Conservation (phyloP, 2,113 vertebrate species). For the Nipponia nippon region DNA sequence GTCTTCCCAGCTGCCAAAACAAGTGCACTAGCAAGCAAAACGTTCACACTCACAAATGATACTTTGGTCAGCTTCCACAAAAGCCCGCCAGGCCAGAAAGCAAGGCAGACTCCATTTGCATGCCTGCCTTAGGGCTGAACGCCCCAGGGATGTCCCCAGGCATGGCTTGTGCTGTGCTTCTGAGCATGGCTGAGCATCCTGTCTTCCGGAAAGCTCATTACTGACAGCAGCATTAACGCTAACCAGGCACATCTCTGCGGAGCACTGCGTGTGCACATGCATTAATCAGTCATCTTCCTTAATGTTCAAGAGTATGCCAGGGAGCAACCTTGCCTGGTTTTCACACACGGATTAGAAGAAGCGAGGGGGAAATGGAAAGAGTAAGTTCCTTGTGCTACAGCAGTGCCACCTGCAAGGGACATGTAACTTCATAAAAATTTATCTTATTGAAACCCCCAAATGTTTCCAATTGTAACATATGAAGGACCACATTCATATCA, state of each 20-base stretch:
- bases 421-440: not conserved
- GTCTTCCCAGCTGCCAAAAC: not conserved
- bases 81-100: not conserved
- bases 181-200: not conserved
- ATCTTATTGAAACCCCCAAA: not conserved
- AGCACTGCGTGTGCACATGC: not conserved
- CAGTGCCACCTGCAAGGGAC: not conserved
- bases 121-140: not conserved
- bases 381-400: not conserved
- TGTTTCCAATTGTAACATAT: not conserved
- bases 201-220: not conserved
- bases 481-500: not conserved
- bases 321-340: not conserved
- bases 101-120: not conserved
- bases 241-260: not conserved
- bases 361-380: not conserved
- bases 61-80: not conserved
- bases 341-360: not conserved
- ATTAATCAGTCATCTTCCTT: not conserved
- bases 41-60: accelerated
- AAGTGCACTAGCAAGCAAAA: not conserved
- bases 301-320: not conserved
- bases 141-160: not conserved
- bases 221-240: not conserved
- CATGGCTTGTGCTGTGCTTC: not conserved